A percentile compares a stretch with the other conserved stretches of the same genome.
These are phyloP conservation scores for Drosophila fuyamai DNA, from an alignment of 1,140 invertebrate genomes.

Conservation along the genomic window DNA sequence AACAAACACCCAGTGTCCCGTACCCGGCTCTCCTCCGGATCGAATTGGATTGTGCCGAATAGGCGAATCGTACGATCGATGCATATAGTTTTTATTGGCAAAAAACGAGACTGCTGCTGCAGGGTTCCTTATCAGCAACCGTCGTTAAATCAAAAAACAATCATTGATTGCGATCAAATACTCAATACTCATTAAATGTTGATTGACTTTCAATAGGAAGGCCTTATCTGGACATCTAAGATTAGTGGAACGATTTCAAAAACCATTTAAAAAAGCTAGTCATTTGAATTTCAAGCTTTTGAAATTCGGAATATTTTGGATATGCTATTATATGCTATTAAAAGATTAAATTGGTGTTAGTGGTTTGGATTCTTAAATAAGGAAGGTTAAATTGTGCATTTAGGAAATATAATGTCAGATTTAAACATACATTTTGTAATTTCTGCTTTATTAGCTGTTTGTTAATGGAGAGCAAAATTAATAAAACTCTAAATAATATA, in stretches of 20 bases:
- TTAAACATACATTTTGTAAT: too few species aligned
- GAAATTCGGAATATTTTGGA: not conserved
- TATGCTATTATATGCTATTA: not conserved
- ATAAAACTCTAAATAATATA: too few species aligned
- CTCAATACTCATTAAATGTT: conserved; percentile 17
- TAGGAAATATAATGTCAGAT: too few species aligned
- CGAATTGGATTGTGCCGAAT: conserved; percentile 8
- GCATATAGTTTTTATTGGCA: conserved; percentile 20
- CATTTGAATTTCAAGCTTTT: not conserved
- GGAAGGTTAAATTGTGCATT: not conserved
- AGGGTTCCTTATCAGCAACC: conserved; percentile 31
- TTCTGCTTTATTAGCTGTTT: too few species aligned
- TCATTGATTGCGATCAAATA: conserved; percentile 9
- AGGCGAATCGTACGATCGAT: conserved; percentile 30
- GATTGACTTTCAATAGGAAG: conserved; percentile 1
- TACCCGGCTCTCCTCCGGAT: not conserved
- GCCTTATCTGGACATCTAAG: conserved; percentile 9
- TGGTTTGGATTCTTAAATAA: not conserved
- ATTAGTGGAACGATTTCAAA: not conserved
- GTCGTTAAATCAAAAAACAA: conserved; percentile 16
- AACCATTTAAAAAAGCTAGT: not conserved
- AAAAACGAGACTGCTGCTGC: conserved; percentile 36
- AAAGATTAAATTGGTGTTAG: not conserved
- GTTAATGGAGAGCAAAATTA: too few species aligned
- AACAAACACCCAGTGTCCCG: conserved; percentile 30